Base-by-base conservation (phyloP, 2,888 invertebrate species). In the Isoperla grammatica region DNA sequence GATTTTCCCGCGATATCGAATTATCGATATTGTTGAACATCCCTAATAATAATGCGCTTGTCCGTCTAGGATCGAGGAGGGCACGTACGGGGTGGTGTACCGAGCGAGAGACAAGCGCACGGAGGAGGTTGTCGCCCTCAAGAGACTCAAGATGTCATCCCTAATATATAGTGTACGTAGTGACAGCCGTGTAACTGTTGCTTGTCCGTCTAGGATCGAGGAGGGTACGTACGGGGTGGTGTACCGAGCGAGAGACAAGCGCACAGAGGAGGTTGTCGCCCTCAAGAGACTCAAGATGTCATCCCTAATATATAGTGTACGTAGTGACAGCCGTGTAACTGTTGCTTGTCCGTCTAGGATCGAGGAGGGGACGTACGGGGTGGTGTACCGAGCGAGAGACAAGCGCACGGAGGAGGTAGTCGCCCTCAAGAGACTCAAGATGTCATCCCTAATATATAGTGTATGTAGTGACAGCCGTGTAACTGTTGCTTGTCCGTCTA, bases 141-240 rank as follows among this genome's bases (percentile, higher is more conserved):
- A 99, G 75, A 83, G 96, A 60, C 80, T 99, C 15, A 99, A 99
- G 82, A 99, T 99, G 98, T n/a, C n/a, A n/a, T n/a, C n/a, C n/a
- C n/a, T n/a, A n/a, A n/a, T n/a, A n/a, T n/a, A n/a, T n/a, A n/a
- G n/a, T n/a, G n/a, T n/a, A n/a, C n/a, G n/a, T n/a, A n/a, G n/a
- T n/a, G n/a, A n/a, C n/a, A n/a, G n/a, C n/a, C n/a, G n/a, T n/a
- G n/a, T n/a, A n/a, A n/a, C n/a, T 19, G n/a, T 20, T n/a, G n/a
- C n/a, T n/a, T n/a, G n/a, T 15, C 45, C 19, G 5, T 17, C 15
- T 59, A 74, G 95, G 71, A 98, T 99, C 67, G 98, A 98, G 75
- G 99, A 99, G 77, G 99, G 99, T 62, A 98, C 99, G 2, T 99
- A 97, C 71, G 99, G 99, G 59, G 96, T 99, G 48, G 99, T 99